These are phyloP conservation scores for Busseola fusca DNA, from an alignment of 2,888 invertebrate genomes.

Conservation along the genomic window DNA sequence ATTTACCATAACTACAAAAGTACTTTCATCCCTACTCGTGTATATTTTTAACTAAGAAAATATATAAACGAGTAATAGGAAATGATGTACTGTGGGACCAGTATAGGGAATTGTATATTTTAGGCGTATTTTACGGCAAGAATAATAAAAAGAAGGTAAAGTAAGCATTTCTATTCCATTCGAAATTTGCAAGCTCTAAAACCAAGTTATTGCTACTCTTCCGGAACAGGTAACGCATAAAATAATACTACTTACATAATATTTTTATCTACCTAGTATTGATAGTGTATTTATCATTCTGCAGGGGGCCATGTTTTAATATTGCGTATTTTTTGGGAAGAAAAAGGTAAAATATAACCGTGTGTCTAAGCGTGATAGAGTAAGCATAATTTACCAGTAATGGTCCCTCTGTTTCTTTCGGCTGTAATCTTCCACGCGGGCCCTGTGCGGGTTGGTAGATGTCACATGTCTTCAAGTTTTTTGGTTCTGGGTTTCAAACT, in stretches of 20 bases:
- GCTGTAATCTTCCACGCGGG: not conserved
- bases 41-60: constrained; percentile 30
- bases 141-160: constrained; percentile 51
- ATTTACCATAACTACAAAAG: constrained; percentile 5
- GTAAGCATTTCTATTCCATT: constrained; percentile 52
- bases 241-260: constrained; percentile 55
- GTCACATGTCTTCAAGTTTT: not conserved
- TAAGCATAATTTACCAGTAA: not conserved
- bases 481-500: not conserved
- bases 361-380: not conserved
- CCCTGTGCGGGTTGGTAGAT: not conserved
- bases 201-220: constrained; percentile 46
- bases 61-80: constrained; percentile 42
- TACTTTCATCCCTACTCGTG: not conserved
- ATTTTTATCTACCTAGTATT: constrained; percentile 39
- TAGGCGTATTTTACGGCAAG: constrained; percentile 51
- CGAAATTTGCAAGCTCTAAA: constrained; percentile 56
- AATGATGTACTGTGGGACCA: constrained; percentile 53
- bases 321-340: constrained; percentile 8
- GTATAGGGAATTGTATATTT: constrained; percentile 61
- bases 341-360: not conserved
- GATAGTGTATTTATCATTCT: constrained; percentile 44
- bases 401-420: not conserved
- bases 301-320: constrained; percentile 19
- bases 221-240: constrained; percentile 52